Base-by-base conservation (phyloP, 2,113 vertebrate genomes). In the Microtus ochrogaster region DNA sequence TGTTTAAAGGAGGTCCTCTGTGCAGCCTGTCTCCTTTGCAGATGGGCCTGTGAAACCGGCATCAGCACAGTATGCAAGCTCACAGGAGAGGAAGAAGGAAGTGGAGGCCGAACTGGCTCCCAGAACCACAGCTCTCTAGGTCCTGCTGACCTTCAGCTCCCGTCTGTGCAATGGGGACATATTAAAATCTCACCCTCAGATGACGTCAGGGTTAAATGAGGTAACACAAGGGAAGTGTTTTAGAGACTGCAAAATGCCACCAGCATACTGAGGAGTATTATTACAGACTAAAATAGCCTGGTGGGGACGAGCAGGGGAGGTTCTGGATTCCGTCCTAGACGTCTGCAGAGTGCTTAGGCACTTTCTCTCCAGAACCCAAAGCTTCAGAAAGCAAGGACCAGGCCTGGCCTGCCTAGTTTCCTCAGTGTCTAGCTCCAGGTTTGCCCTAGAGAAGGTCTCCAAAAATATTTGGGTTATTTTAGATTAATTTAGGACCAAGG, bases 231-330 rank as follows among this genome's bases (percentile, higher is more conserved):
- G 78, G 89, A 95, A 91, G 87, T 0, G 78, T 65, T 92, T 95
- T 44, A 83, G 91, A 87, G 96, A 72, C 90, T 87, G 87, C 28
- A 44, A 74, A 86, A 83, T 58, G 70, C 93, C 65, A 24, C 68
- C 2, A 1, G 24, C 68, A 93, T 89, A 65, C 84, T 65, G 94
- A 90, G 83, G 76, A 96, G 89, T 76, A 90, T 89, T 91, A 82
- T 95, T 90, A 95, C 91, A 91, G 74, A 93, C 92, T 79, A 63
- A 96, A 97, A 95, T 94, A 96, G 94, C 90, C 76, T 79, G 5
- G 24, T 65, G 84, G 58, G 79, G 90, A 91, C n/a, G 7, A 88
- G 85, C 85, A 88, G 68, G 41, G 79, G 39, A 87, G 87, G 92
- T 49, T 89, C 95, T 96, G 87, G 90, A 90, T 89, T 68, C 73